These are phyloP conservation scores for Polydrusus tereticollis DNA, from an alignment of 2,888 invertebrate species.

Conservation along the genomic window DNA sequence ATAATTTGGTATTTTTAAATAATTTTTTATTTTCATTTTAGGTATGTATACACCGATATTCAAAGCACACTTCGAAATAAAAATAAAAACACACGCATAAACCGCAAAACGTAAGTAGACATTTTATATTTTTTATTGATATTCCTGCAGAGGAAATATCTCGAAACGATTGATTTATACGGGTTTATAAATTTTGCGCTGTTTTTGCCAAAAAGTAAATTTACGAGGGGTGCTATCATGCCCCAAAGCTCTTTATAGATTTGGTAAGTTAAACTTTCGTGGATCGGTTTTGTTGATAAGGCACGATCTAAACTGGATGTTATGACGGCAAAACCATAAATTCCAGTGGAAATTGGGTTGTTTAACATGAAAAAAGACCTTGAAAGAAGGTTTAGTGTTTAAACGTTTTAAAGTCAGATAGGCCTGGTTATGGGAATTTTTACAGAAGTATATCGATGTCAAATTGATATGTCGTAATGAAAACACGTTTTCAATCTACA, in stretches of 20 bases:
- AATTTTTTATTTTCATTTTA: background rate
- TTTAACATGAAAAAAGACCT: background rate
- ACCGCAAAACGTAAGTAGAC: constrained; percentile 2
- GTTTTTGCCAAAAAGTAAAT: constrained; percentile 17
- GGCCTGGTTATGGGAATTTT: too few relatives aligned
- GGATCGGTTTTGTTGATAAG: constrained; percentile 4
- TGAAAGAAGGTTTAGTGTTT: background rate
- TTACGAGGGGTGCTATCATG: constrained; percentile 3
- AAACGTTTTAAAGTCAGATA: too few relatives aligned
- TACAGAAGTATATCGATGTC: too few relatives aligned
- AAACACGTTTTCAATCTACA: too few relatives aligned
- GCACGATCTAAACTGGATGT: constrained; percentile 7
- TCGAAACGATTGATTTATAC: constrained; percentile 6
- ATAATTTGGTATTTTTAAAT: background rate
- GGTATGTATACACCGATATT: background rate
- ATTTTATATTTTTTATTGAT: constrained; percentile 15
- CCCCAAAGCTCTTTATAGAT: constrained; percentile 9
- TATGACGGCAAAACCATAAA: constrained; percentile 6
- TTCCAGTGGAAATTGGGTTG: background rate
- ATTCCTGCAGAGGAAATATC: background rate
- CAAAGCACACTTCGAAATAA: background rate
- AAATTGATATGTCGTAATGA: too few relatives aligned
- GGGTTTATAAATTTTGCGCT: constrained; percentile 6
- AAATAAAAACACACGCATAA: background rate
- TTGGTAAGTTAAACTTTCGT: constrained; percentile 7